A percentile compares a stretch with the other conserved stretches of the same genome.
These are phyloP conservation scores for Diprion similis DNA, from an alignment of 1,140 invertebrate genomes.

Conservation along the genomic window DNA sequence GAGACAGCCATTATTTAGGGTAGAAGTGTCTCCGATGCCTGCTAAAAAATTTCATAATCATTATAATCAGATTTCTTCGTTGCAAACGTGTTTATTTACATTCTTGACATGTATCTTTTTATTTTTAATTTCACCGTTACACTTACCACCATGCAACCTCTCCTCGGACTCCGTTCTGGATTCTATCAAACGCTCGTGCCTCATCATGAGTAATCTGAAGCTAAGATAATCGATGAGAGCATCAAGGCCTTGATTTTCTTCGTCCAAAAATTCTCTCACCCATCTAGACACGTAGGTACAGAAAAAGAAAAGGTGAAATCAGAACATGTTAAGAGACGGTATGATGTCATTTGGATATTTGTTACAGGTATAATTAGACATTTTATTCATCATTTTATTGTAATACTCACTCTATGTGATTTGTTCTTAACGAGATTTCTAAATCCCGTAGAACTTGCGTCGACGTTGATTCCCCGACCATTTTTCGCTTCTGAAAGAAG, in stretches of 20 bases:
- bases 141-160: conserved; percentile 58
- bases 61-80: no score
- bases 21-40: conserved; percentile 45
- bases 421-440: conserved; percentile 97
- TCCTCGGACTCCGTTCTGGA: conserved; percentile 77
- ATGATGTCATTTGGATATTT: background rate
- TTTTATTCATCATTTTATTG: background rate
- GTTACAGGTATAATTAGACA: background rate
- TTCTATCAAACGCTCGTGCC: conserved; percentile 80
- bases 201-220: conserved; percentile 91
- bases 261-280: conserved; percentile 97
- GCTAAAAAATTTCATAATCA: conserved; percentile 33
- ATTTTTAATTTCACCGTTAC: background rate
- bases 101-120: background rate
- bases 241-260: conserved; percentile 94
- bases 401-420: conserved; percentile 94
- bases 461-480: conserved; percentile 95
- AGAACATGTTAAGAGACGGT: background rate
- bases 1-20: conserved; percentile 64
- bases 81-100: no score
- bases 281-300: conserved; percentile 71
- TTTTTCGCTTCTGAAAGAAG: conserved; percentile 92
- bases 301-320: conserved; percentile 9
- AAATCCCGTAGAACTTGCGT: conserved; percentile 97
- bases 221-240: conserved; percentile 97